Evolutionary conservation across 2,797 vertebrate genomes (phyloP).

Genomic region (Huso huso): DNA sequence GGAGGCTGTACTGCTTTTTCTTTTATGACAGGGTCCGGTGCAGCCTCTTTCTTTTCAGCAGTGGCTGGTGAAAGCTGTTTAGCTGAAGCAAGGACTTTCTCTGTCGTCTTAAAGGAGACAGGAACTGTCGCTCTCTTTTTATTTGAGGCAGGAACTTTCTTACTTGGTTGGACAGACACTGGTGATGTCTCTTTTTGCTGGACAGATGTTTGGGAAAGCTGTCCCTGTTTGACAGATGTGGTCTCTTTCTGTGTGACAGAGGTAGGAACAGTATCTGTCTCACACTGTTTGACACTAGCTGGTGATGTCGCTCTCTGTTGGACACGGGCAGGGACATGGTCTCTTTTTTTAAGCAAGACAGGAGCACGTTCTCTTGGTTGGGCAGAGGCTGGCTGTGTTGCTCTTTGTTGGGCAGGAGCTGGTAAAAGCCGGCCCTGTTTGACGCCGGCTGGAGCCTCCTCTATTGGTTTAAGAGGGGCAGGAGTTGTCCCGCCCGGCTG

Average conservation of each 20-base stretch:
- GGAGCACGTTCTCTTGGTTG: neutral
- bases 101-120: too few species aligned
- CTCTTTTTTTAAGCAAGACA: neutral
- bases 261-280: neutral
- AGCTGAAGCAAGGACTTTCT: neutral
- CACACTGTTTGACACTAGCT: constrained; percentile 22
- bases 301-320: constrained; percentile 17
- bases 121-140: too few species aligned
- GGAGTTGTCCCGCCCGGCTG: constrained; percentile 27
- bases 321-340: neutral
- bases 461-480: constrained; percentile 14
- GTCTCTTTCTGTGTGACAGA: constrained; percentile 29
- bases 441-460: constrained; percentile 12
- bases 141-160: too few species aligned
- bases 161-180: too few species aligned
- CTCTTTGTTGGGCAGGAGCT: constrained; percentile 5
- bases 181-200: too few species aligned
- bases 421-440: constrained; percentile 27
- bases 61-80: neutral
- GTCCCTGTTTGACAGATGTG: neutral
- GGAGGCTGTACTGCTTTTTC: neutral
- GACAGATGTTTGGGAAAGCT: too few species aligned
- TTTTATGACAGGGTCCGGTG: too few species aligned
- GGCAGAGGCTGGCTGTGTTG: constrained; percentile 4
- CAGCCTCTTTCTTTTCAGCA: too few species aligned